Evolutionary conservation across 1,140 invertebrate species (phyloP).

Genomic region (Leptinotarsa lineolata): DNA sequence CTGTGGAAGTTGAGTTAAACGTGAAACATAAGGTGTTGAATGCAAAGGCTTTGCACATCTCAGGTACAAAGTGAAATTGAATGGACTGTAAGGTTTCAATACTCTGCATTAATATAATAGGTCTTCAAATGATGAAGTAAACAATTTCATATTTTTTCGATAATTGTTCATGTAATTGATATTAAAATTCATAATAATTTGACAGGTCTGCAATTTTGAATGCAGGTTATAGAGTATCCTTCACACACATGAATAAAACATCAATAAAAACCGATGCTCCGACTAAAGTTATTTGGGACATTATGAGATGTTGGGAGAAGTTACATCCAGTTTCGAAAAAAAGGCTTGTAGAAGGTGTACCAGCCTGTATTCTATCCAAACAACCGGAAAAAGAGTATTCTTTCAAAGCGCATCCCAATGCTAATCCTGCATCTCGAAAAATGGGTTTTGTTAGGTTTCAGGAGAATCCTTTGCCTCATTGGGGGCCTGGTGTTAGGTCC

Average conservation of each 20-base stretch:
- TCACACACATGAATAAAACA: conserved; percentile 84
- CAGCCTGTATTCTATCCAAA: conserved; percentile 64
- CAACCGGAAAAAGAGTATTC: conserved; percentile 59
- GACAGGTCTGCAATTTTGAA: conserved; percentile 90
- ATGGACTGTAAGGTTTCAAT: neutral
- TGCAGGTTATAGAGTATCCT: conserved; percentile 90
- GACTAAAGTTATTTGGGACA: conserved; percentile 85
- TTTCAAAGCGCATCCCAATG: conserved; percentile 70
- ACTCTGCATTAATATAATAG: too few relatives aligned
- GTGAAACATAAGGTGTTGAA: too few relatives aligned
- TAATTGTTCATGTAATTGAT: neutral
- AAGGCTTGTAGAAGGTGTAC: conserved; percentile 61
- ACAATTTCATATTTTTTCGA: too few relatives aligned
- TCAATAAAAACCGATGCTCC: conserved; percentile 96
- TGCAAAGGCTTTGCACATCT: too few relatives aligned
- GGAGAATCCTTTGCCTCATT: conserved; percentile 80
- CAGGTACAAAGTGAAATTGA: neutral
- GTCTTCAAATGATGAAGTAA: too few relatives aligned
- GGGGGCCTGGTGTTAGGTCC: conserved; percentile 85
- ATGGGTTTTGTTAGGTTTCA: conserved; percentile 80
- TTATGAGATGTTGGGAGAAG: conserved; percentile 83
- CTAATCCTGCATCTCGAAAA: conserved; percentile 80
- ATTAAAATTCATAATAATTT: conserved; percentile 21
- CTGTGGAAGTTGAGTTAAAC: too few relatives aligned
- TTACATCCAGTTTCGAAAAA: conserved; percentile 64